Percentiles rank a stretch among this genome's conserved stretches.
Evolutionary conservation across 2,888 invertebrate species (phyloP).

Genomic region (Syrista parreyssii): DNA sequence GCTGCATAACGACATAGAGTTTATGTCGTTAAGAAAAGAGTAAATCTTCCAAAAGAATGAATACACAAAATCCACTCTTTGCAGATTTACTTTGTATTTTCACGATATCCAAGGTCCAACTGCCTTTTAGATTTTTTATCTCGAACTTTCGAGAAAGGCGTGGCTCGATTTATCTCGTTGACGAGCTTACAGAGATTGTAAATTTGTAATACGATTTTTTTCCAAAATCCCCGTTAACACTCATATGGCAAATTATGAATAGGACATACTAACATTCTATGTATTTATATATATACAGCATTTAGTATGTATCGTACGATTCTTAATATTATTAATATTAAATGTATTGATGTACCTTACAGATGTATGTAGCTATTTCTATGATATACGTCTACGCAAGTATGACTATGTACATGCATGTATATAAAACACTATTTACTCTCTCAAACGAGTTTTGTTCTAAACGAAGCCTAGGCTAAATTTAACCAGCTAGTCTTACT

Average conservation of each 20-base stretch:
- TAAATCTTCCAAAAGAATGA: background rate
- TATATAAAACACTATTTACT: background rate
- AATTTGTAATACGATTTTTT: background rate
- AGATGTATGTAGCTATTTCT: background rate
- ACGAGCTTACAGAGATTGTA: background rate
- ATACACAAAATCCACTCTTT: background rate
- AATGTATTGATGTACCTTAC: background rate
- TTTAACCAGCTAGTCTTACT: background rate
- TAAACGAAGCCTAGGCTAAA: background rate
- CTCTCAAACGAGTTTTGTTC: background rate
- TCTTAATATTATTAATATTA: background rate
- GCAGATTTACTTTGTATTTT: background rate
- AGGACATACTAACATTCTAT: conserved; percentile 9
- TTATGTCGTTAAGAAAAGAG: background rate
- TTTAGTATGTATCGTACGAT: conserved; percentile 7
- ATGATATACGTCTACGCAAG: background rate
- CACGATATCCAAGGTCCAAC: conserved; percentile 1
- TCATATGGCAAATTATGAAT: conserved; percentile 21
- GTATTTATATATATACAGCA: conserved; percentile 18
- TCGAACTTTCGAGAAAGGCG: conserved; percentile 23
- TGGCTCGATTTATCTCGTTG: background rate
- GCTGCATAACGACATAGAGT: background rate
- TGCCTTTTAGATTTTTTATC: conserved; percentile 15
- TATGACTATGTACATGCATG: conserved; percentile 1
- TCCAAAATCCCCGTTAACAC: conserved; percentile 3